phyloP scores from a whole-genome alignment of 2,797 vertebrate species.

The Gymnocypris eckloni region DNA sequence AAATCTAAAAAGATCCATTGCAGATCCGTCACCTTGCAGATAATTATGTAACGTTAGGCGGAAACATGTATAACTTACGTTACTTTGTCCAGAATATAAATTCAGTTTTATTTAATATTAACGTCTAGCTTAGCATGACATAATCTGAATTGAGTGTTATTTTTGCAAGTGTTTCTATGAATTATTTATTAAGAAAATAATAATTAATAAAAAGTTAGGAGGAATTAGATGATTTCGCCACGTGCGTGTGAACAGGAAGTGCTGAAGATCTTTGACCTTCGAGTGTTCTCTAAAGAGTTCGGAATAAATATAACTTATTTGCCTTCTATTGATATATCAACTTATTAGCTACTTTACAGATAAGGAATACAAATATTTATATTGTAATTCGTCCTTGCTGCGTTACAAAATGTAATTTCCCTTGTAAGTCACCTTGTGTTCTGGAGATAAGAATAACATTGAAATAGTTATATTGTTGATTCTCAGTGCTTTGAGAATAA shows the following conservation, averaged over 20 bases:
- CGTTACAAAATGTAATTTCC: neutral
- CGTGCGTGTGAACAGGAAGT: slow-evolving; percentile 6
- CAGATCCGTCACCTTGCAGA: neutral
- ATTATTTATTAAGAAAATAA: neutral
- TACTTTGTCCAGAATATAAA: neutral
- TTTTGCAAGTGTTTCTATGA: neutral
- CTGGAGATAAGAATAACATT: neutral
- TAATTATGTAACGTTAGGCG: neutral
- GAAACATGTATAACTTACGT: neutral
- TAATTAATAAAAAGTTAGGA: no score
- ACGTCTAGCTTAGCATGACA: neutral
- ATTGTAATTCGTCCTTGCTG: neutral
- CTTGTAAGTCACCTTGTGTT: neutral
- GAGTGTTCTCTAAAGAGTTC: neutral
- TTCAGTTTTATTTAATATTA: neutral
- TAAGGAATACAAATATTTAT: neutral
- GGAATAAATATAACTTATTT: neutral
- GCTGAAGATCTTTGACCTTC: slow-evolving; percentile 2
- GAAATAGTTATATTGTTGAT: no score
- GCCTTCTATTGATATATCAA: neutral
- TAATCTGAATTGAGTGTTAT: neutral
- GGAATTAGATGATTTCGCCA: neutral
- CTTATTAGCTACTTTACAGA: neutral
- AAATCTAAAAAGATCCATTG: neutral
- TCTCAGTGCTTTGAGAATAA: neutral